These are phyloP conservation scores for Semnornis frantzii DNA, from an alignment of 2,113 vertebrate genomes.

Conservation along the genomic window DNA sequence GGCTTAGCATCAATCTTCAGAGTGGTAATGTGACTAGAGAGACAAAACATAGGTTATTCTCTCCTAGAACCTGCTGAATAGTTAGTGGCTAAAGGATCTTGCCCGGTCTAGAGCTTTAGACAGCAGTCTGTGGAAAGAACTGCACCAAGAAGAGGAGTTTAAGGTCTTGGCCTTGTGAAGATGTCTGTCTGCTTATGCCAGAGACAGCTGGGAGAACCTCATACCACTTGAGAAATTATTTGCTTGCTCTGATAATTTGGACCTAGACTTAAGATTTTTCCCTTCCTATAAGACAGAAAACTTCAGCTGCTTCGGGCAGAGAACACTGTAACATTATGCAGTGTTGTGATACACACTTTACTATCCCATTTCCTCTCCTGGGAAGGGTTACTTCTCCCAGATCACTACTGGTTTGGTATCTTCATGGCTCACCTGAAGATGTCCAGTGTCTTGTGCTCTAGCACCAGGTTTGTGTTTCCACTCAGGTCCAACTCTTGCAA, in stretches of 20 bases:
- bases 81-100: neutral
- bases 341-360: neutral
- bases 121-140: neutral
- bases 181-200: neutral
- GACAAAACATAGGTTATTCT: neutral
- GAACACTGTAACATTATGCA: neutral
- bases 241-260: neutral
- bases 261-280: neutral
- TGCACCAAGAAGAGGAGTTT: neutral
- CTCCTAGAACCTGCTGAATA: neutral
- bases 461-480: constrained; percentile 89
- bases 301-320: neutral
- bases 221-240: neutral
- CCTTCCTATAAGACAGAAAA: neutral
- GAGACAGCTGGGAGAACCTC: neutral
- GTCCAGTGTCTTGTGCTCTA: constrained; percentile 94
- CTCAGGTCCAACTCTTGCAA: constrained; percentile 94
- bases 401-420: neutral
- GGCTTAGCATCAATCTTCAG: constrained; percentile 94
- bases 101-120: neutral
- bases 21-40: constrained; percentile 88
- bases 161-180: neutral
- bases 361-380: neutral
- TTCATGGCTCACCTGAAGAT: constrained; percentile 86
- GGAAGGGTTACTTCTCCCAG: neutral